Conservation (phyloP, 2,113 vertebrate genomes). For the Eira barbara region DNA sequence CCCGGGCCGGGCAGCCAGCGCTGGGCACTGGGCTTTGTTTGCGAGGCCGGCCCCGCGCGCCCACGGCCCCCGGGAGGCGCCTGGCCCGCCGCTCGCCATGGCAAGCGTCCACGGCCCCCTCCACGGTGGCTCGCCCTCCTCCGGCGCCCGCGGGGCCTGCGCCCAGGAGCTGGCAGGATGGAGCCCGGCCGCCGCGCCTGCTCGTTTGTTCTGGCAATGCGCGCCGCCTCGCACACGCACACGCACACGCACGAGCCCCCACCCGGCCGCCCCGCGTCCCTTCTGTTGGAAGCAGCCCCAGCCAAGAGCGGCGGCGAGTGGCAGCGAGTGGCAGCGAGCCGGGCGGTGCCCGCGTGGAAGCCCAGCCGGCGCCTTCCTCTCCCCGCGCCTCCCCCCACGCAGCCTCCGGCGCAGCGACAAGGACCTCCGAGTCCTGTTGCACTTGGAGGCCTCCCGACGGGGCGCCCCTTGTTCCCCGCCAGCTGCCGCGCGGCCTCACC, state of each 20-base stretch:
- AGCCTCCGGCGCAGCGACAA: background rate
- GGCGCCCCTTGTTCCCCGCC: background rate
- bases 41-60: conserved; percentile 74
- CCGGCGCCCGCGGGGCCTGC: conserved; percentile 76
- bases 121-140: conserved; percentile 70
- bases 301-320: conserved; percentile 59
- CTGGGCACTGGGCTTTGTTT: conserved; percentile 43
- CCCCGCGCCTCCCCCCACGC: background rate
- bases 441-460: background rate
- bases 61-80: conserved; percentile 71
- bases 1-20: conserved; percentile 58
- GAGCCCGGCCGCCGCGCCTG: conserved; percentile 33
- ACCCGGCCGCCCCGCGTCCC: conserved; percentile 71
- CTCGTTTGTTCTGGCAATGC: conserved; percentile 45
- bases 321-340: conserved; percentile 31
- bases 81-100: conserved; percentile 68
- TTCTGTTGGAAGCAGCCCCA: conserved; percentile 79
- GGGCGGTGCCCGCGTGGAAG: conserved; percentile 16
- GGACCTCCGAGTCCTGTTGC: background rate
- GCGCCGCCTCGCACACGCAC: background rate
- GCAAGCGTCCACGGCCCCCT: conserved; percentile 82
- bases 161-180: conserved; percentile 79
- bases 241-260: conserved; percentile 54
- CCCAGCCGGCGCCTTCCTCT: conserved; percentile 3
- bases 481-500: background rate